phyloP scores from a whole-genome alignment of 2,888 invertebrate species.

The Rhopalosiphum nymphaeae region DNA sequence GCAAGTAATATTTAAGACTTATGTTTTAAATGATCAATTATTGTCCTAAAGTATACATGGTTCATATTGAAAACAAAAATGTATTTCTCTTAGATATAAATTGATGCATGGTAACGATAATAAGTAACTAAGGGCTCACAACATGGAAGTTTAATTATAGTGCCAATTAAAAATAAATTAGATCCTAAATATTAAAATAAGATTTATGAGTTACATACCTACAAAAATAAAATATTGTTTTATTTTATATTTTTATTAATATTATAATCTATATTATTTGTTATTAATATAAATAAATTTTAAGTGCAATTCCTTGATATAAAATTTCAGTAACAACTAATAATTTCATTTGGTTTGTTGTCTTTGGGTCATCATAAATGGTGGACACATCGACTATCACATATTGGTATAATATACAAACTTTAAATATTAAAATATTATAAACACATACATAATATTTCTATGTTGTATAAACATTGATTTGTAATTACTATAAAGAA shows the following conservation, averaged over 20 bases:
- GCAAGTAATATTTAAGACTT: not conserved
- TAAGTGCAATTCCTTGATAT: not conserved
- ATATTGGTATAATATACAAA: slow-evolving; percentile 31
- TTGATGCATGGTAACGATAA: slow-evolving; percentile 44
- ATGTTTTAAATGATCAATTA: not conserved
- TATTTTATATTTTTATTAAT: not conserved
- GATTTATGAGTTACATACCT: not conserved
- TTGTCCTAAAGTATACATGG: not conserved
- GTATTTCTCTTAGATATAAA: slow-evolving; percentile 22
- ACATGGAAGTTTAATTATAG: not conserved
- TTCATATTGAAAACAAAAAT: slow-evolving; percentile 27
- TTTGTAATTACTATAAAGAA: not conserved
- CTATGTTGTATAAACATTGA: not conserved
- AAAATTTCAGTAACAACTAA: slow-evolving; percentile 13
- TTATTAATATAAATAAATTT: not conserved
- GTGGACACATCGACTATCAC: slow-evolving; percentile 41
- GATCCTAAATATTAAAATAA: not conserved
- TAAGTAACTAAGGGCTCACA: not conserved
- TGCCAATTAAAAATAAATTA: slow-evolving; percentile 6
- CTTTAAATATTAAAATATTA: not conserved
- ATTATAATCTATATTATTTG: not conserved
- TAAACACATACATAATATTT: not conserved
- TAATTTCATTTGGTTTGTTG: slow-evolving; percentile 23
- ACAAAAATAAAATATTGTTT: not conserved
- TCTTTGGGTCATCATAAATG: slow-evolving; percentile 30